Evolutionary conservation across 2,888 invertebrate genomes (phyloP).

Genomic region (Apodemia duryi): DNA sequence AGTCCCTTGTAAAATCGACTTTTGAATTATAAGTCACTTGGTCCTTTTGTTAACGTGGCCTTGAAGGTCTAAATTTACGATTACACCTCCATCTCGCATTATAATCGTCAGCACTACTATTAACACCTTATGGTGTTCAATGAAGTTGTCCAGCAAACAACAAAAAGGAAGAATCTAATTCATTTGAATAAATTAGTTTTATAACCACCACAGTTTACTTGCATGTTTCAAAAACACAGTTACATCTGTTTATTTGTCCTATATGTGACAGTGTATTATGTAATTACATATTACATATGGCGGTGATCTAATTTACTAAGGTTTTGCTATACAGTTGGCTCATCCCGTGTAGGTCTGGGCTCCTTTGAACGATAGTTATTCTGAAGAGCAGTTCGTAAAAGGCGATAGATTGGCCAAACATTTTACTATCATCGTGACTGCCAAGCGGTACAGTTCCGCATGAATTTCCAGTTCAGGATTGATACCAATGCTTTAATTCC

Average conservation of each 20-base stretch:
- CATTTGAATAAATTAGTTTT: neutral
- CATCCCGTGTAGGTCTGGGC: too few species aligned
- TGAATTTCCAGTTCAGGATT: too few species aligned
- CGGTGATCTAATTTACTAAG: neutral
- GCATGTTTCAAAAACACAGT: neutral
- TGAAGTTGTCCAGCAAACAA: conserved; percentile 48
- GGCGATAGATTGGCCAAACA: too few species aligned
- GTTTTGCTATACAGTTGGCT: neutral
- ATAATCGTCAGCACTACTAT: conserved; percentile 68
- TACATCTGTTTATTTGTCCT: neutral
- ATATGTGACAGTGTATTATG: neutral
- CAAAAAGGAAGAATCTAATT: neutral
- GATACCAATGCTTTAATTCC: too few species aligned
- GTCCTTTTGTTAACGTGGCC: conserved; percentile 65
- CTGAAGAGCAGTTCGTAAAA: too few species aligned
- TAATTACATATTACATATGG: too few species aligned
- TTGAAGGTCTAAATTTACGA: conserved; percentile 73
- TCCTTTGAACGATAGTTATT: too few species aligned
- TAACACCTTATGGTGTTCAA: conserved; percentile 67
- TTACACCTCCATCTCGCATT: conserved; percentile 52
- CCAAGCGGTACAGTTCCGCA: too few species aligned
- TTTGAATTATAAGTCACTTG: conserved; percentile 65
- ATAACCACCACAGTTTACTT: neutral
- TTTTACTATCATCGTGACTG: too few species aligned
- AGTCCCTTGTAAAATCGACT: conserved; percentile 76